Conservation (phyloP, 2,113 vertebrate species). For the Lamprologus ornatipinnis region DNA sequence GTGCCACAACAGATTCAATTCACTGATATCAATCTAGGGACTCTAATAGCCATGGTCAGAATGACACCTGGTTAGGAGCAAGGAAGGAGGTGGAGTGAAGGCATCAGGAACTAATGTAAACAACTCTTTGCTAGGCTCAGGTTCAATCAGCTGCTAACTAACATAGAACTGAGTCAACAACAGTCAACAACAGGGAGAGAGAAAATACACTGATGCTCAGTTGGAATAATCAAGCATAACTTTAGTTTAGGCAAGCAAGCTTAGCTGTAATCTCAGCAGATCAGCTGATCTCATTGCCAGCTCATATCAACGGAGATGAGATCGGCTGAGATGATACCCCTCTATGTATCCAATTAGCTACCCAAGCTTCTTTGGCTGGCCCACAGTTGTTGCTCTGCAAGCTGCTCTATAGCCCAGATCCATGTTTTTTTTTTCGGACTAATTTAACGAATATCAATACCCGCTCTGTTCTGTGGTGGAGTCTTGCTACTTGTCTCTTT, state of each 20-base stretch:
- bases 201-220: not conserved
- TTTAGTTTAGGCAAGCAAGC: not conserved
- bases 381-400: not conserved
- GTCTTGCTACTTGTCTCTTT: not conserved
- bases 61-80: not conserved
- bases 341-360: not conserved
- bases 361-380: not conserved
- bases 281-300: not conserved
- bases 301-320: not conserved
- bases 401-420: not conserved
- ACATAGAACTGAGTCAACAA: not conserved
- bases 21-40: not conserved
- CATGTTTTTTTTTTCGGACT: accelerated
- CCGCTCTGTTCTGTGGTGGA: not conserved
- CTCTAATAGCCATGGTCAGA: not conserved
- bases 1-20: not conserved
- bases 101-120: not conserved
- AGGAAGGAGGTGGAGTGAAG: not conserved
- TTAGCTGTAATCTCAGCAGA: not conserved
- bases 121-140: not conserved
- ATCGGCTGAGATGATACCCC: not conserved
- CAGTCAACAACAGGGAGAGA: not conserved
- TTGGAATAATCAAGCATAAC: not conserved
- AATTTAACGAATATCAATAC: not conserved
- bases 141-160: not conserved